Evolutionary conservation across 2,888 invertebrate species (phyloP), one percentile per base, ranked within the genome.

Genomic region (Drosophila macrothrix): DNA sequence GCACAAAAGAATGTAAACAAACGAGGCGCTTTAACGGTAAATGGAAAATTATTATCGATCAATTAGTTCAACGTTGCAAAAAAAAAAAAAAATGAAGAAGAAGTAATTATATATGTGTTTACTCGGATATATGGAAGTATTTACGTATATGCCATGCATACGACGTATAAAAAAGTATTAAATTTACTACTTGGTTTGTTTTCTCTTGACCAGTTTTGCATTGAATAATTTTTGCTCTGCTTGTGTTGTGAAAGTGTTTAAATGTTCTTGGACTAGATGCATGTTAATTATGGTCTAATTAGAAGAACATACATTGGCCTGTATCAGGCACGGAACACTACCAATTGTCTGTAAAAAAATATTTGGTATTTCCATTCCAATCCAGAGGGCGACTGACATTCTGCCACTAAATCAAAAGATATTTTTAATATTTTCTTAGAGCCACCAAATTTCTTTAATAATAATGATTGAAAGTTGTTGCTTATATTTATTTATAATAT

Each of bases 11-110:
- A 85, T 91, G 80, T 82, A 85, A 91, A 80, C 80, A 85, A 90
- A 91, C 85, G 85, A 87, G 90, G 90, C 82, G 91, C 81, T 89
- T 90, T 90, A 90, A 90, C 90, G 89, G 90, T 91, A 89, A 91
- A 76, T 84, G 88, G 79, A 90, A 90, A 90, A 91, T 84, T 91
- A 89, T 91, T 91, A 89, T 91, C 85, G 90, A 90, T 90, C 88
- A 90, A 90, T 90, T 90, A 90, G 84, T 78, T 74, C 73, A 80
- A 76, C 50, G 62, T 77, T 87, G 90, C 82, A 89, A 86, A 88
- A 90, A 85, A 54, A 19, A 67, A 29, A 67, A 12, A 61, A 41
- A 49, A 68, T 29, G 28, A 50, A 39, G 12, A 68, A 31, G 35
- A 50, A 43, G 12, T 43, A 28, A n/a, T 31, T 41, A 54, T 58